Evolutionary conservation across 2,113 vertebrate species (phyloP).

Genomic region (Petroica traversi): DNA sequence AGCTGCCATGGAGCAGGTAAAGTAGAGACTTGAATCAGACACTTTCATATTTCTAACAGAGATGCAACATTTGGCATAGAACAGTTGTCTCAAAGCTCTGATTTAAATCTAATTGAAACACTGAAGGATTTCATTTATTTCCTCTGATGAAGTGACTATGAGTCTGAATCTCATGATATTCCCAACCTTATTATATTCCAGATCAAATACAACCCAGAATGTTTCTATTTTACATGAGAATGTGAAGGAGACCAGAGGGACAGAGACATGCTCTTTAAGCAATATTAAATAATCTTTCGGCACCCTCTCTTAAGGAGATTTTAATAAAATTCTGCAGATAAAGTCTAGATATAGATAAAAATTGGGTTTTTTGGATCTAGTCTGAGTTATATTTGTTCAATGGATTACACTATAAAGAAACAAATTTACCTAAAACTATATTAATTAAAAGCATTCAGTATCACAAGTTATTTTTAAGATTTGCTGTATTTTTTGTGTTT

Average conservation of each 20-base stretch:
- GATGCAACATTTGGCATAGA: rapidly evolving
- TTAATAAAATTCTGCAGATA: background rate
- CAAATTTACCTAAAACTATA: background rate
- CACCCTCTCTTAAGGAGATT: background rate
- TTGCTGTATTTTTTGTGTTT: background rate
- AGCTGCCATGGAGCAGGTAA: background rate
- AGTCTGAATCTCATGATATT: background rate
- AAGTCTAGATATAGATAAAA: background rate
- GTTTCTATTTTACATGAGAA: background rate
- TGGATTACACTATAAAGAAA: background rate
- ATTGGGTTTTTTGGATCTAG: background rate
- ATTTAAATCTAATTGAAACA: background rate
- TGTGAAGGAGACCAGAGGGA: background rate
- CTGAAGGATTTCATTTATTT: background rate
- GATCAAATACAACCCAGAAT: background rate
- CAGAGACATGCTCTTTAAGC: background rate
- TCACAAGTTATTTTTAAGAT: background rate
- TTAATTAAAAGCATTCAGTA: background rate
- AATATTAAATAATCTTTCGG: background rate
- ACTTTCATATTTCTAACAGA: background rate
- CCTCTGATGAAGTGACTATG: background rate
- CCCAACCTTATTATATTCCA: background rate
- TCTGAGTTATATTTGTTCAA: background rate
- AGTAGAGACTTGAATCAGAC: background rate
- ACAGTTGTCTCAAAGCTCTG: background rate